Evolutionary conservation across 2,113 vertebrate genomes (phyloP).

Genomic region (Carassius gibelio): DNA sequence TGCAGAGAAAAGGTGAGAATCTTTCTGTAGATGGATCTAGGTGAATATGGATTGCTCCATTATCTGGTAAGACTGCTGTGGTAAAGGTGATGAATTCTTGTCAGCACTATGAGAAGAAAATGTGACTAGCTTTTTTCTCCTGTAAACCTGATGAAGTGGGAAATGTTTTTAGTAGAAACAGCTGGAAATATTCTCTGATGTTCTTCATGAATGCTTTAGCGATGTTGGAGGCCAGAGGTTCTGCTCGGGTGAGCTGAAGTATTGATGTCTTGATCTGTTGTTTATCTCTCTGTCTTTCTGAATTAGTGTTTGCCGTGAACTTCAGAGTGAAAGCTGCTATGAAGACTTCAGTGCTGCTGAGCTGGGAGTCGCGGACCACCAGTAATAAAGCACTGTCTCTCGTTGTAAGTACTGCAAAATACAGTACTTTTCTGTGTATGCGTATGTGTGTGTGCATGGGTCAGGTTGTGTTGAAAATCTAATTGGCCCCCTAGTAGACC

Average conservation of each 20-base stretch:
- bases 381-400: conserved; percentile 92
- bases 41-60: background rate
- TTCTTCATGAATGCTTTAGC: conserved; percentile 14
- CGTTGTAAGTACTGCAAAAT: conserved; percentile 78
- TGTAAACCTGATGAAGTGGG: no score
- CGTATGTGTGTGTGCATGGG: no score
- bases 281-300: conserved; percentile 63
- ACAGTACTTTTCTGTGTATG: no score
- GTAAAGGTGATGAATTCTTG: conserved; percentile 7
- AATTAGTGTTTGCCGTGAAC: conserved; percentile 99
- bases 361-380: conserved; percentile 94
- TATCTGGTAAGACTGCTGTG: background rate
- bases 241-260: background rate
- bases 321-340: conserved; percentile 97
- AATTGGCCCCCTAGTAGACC: background rate
- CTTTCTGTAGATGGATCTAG: background rate
- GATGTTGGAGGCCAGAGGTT: background rate
- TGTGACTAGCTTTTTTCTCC: background rate
- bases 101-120: background rate
- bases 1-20: conserved; percentile 18
- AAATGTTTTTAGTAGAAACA: background rate
- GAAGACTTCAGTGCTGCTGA: conserved; percentile 95
- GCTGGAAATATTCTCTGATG: background rate
- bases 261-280: conserved; percentile 69
- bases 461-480: no score